Base-by-base conservation (phyloP, 37 sponge, comb jelly and placozoan genomes). In the Beroe ovata region DNA sequence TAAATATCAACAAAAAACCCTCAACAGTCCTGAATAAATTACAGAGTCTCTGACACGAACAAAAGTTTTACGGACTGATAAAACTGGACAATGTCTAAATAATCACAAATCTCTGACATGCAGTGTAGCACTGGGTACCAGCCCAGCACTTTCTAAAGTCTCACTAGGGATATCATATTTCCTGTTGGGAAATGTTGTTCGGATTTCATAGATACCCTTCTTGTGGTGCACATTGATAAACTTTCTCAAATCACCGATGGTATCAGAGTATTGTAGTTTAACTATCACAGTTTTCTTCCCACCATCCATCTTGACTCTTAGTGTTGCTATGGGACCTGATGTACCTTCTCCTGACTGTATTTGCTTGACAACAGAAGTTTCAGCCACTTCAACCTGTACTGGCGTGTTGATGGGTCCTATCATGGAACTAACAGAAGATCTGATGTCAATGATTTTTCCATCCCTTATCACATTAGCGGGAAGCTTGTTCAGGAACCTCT, bases 371-470 rank as follows among this genome's bases (percentile, higher is more conserved):
- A 88, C 92, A 8, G 91, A 72, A 23, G 95, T 94, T 16, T 94
- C 91, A 33, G 92, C 93, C 47, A 93, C 71, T 29, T 60, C 90
- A 38, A 94, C 91, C 8, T 77, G 18, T 36, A 29, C 26, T n/a
- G 60, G 47, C 18, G 25, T 19, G 20, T 21, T 34, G 64, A 29
- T 20, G 19, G 21, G 8, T 35, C 64, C 60, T 0, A 69, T 39
- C 47, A 60, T 0, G 39, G 38, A 25, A 62, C 59, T 19, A 19
- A 60, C 38, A 23, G 89, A 89, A 19, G 92, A 59, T n/a, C 95
- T 90, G 63, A 97, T 89, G 59, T 94, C 92, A 36, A 97, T 90
- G 39, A 97, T 91, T 39, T 91, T 91, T 0, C 95, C 97, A 33
- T 92, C 89, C 54, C 71, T 91, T 29, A 97, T 90, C 39, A 97